Conservation (phyloP, 2,113 vertebrate genomes). For the Panthera tigris region DNA sequence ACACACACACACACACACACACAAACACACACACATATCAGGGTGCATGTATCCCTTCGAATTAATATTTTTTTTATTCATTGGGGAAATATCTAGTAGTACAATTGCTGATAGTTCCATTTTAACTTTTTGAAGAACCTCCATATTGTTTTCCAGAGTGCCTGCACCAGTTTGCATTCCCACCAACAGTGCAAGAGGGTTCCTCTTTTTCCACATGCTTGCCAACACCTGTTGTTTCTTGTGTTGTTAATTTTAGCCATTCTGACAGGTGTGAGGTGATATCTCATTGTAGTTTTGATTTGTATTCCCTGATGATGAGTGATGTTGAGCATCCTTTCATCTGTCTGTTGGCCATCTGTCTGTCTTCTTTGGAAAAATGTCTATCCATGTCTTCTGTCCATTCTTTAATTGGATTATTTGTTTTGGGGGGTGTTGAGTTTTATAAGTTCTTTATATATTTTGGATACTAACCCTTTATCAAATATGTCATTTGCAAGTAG, state of each 20-base stretch:
- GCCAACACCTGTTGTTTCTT: background rate
- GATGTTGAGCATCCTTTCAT: background rate
- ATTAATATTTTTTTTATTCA: background rate
- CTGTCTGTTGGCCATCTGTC: background rate
- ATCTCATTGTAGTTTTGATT: background rate
- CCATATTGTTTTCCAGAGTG: background rate
- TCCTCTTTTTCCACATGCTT: background rate
- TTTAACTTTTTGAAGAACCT: background rate
- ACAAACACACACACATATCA: no score
- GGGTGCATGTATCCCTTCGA: background rate
- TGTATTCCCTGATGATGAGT: background rate
- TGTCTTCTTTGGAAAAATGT: background rate
- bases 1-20: no score
- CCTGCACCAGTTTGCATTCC: background rate
- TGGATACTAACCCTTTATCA: background rate
- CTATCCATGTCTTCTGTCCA: background rate
- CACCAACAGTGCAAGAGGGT: background rate
- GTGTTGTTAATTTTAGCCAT: background rate
- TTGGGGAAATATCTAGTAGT: background rate
- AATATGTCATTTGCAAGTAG: background rate
- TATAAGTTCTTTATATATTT: background rate
- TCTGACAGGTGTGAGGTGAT: background rate
- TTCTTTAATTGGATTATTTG: background rate
- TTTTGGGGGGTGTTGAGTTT: background rate
- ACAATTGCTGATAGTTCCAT: background rate